Base-by-base conservation (phyloP, 2,797 vertebrate genomes). In the Lacerta agilis region DNA sequence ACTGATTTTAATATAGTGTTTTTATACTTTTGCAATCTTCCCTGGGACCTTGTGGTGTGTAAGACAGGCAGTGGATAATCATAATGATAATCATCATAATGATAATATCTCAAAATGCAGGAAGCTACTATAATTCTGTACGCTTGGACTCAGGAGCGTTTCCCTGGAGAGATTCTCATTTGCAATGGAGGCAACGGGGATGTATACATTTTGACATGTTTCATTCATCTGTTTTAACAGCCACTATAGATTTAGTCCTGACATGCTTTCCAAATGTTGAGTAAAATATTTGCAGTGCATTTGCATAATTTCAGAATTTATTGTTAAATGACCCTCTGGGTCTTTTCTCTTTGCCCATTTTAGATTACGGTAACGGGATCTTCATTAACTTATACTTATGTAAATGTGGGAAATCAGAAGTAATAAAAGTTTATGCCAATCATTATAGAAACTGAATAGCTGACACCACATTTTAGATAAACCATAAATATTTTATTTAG, bases 371-470 rank as follows among this genome's bases (percentile, higher is more conserved):
- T 5, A 79, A 85, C 23, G 8, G 43, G 75, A 67, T 33, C 43
- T 84, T 67, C 69, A 80, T 55, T 84, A 79, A 80, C 23, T 67
- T 76, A 90, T 67, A 58, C 45, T 66, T 75, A 87, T 84, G 43
- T 43, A 87, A 87, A 87, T 85, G 7, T 85, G 36, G 2, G 61
- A 6, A 92, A 89, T 90, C 69, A 85, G 61, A 67, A 36, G 29
- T 87, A 87, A 76, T 90, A 67, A 76, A 87, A 66, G 29, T 84
- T 84, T 71, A 76, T 85, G 33, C 72, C 87, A 55, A 84, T 89
- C 83, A 87, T 89, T 90, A 88, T 20, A 77, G 82, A 85, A 88
- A 91, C 33, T 43, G 23, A 87, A 58, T 82, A 89, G 55, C 23
- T 33, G 33, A 36, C 17, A 85, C 87, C 6, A 10, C 66, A 66